Conservation (phyloP, 2,888 invertebrate genomes). For the Choreutis nemorana region DNA sequence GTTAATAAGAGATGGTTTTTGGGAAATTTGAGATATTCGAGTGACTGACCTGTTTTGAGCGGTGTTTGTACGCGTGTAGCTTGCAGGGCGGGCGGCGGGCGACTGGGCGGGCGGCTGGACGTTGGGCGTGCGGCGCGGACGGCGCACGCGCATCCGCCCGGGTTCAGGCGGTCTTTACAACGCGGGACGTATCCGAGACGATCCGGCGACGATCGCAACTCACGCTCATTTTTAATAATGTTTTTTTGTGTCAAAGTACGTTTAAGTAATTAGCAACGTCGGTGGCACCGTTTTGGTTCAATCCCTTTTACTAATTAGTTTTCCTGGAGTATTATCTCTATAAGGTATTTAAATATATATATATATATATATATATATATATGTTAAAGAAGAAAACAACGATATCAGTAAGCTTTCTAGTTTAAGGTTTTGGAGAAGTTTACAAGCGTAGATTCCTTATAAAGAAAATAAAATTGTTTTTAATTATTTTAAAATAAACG, state of each 20-base stretch:
- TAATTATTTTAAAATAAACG: too few relatives aligned
- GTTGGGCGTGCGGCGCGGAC: constrained; percentile 59
- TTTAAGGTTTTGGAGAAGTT: too few relatives aligned
- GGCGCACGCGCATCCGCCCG: constrained; percentile 28
- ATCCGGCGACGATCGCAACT: constrained; percentile 9
- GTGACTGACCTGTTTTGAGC: constrained; percentile 29
- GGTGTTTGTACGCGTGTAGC: constrained; percentile 30
- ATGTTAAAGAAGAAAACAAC: not conserved
- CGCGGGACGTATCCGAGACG: constrained; percentile 17
- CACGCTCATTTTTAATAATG: too few relatives aligned
- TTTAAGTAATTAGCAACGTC: too few relatives aligned
- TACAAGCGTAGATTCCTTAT: too few relatives aligned
- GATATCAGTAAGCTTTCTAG: not conserved
- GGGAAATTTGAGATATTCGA: constrained; percentile 15
- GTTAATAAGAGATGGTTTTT: constrained; percentile 8
- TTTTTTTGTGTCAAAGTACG: too few relatives aligned
- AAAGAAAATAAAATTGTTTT: too few relatives aligned
- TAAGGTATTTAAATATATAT: not conserved
- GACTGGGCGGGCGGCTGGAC: constrained; percentile 61
- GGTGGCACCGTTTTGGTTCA: too few relatives aligned
- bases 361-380: not conserved
- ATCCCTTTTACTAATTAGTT: too few relatives aligned
- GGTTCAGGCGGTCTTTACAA: constrained; percentile 11
- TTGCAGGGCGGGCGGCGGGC: constrained; percentile 50
- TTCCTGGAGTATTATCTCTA: too few relatives aligned